Base-by-base conservation (phyloP, 2,113 vertebrate species). In the Thalassoma bifasciatum region DNA sequence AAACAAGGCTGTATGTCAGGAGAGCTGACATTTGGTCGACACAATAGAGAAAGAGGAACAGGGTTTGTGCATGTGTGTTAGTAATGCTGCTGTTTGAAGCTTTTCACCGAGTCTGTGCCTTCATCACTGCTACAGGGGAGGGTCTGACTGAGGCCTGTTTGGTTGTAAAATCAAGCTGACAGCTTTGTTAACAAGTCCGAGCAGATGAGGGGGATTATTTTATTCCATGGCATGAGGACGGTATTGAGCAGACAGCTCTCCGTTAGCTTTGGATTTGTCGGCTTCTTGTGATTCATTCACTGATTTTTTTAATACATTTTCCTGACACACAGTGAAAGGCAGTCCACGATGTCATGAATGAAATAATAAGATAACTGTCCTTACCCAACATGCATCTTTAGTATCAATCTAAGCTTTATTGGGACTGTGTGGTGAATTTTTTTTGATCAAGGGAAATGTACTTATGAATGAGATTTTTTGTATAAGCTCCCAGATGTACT, bases 161-260 rank as follows among this genome's bases (percentile, higher is more conserved):
- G 89, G 91, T 94, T 87, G 91, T 94, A 92, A 92, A 93, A 93
- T 88, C 92, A 86, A 88, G 85, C 88, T 92, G 94, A 94, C 94
- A 94, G 94, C 93, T 96, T 94, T 95, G 94, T 95, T 95, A 94
- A 91, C 92, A 93, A 92, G 93, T 92, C 93, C 90, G 90, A 95
- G 92, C 94, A 94, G 93, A 95, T 94, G 94, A 95, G 92, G 92
- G 87, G 93, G 92, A 94, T 95, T 95, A 94, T 91, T 94, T 92
- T 90, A 93, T 94, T 94, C 93, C 72, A 61, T 79, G 86, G 93
- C 93, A 94, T 76, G 77, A 79, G 58, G 80, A 94, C 47, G 89
- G 90, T 85, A 79, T 89, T 77, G 82, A 93, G 86, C 76, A 85
- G 79, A 80, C 81, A 77, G 75, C 64, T 54, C 46, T 74, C 53